Evolutionary conservation across 2,888 invertebrate genomes (phyloP).

Genomic region (Cheilosia soror): DNA sequence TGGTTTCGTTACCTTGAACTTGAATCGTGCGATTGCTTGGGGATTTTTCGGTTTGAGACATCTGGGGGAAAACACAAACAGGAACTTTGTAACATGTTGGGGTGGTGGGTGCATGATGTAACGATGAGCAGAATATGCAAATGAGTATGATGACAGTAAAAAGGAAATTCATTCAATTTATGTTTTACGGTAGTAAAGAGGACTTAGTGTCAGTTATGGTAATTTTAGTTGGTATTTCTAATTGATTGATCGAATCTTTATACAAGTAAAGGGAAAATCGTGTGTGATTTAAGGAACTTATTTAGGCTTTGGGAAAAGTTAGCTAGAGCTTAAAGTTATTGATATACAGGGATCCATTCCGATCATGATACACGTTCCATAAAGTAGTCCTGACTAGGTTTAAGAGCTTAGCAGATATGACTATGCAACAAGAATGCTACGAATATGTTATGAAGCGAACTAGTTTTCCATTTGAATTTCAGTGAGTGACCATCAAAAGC

Average conservation of each 20-base stretch:
- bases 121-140: conserved; percentile 46
- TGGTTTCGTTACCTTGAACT: conserved; percentile 62
- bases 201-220: neutral
- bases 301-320: no score
- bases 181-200: conserved; percentile 26
- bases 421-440: no score
- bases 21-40: conserved; percentile 65
- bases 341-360: no score
- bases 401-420: no score
- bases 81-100: conserved; percentile 62
- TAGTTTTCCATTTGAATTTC: no score
- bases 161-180: conserved; percentile 30
- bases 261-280: no score
- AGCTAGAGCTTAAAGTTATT: no score
- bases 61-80: conserved; percentile 62
- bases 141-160: conserved; percentile 21
- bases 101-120: conserved; percentile 47
- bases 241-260: neutral
- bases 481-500: no score
- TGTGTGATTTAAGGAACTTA: no score
- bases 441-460: no score
- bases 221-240: neutral
- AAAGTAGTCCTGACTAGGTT: no score
- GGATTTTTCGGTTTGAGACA: conserved; percentile 55
- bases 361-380: no score